These are phyloP conservation scores for Phalacrocorax carbo DNA, from an alignment of 2,113 vertebrate genomes.

Conservation along the genomic window DNA sequence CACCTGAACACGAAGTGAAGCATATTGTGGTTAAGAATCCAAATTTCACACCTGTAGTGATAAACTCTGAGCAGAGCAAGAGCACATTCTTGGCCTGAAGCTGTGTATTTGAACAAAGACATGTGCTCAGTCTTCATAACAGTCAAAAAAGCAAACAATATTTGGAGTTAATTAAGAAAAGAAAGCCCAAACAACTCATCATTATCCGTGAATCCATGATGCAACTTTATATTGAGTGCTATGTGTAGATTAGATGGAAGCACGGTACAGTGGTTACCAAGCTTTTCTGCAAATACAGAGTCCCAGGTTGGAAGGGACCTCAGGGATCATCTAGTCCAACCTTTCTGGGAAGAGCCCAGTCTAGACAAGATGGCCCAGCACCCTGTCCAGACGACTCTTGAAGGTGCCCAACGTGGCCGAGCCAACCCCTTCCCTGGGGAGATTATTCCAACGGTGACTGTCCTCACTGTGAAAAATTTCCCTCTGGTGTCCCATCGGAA, in stretches of 20 bases:
- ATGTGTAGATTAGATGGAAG: background rate
- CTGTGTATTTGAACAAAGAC: accelerated
- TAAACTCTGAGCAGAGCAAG: background rate
- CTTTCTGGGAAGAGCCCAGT: no score
- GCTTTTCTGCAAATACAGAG: background rate
- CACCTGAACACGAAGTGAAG: background rate
- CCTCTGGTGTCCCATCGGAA: no score
- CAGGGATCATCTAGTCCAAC: no score
- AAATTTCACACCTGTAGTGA: background rate
- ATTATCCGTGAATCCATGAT: background rate
- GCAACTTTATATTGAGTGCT: background rate
- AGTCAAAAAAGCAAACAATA: background rate
- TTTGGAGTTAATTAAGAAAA: background rate
- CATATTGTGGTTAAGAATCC: background rate
- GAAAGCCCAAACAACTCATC: background rate
- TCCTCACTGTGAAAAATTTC: no score
- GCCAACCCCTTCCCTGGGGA: no score
- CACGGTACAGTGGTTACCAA: background rate
- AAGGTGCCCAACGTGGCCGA: no score
- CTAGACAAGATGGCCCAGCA: no score
- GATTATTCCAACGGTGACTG: no score
- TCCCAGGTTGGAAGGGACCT: no score
- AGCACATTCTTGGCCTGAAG: background rate
- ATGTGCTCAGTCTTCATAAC: background rate
- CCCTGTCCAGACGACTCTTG: no score